These are phyloP conservation scores for Paradisaea rubra DNA, from an alignment of 2,113 vertebrate species.

Conservation along the genomic window DNA sequence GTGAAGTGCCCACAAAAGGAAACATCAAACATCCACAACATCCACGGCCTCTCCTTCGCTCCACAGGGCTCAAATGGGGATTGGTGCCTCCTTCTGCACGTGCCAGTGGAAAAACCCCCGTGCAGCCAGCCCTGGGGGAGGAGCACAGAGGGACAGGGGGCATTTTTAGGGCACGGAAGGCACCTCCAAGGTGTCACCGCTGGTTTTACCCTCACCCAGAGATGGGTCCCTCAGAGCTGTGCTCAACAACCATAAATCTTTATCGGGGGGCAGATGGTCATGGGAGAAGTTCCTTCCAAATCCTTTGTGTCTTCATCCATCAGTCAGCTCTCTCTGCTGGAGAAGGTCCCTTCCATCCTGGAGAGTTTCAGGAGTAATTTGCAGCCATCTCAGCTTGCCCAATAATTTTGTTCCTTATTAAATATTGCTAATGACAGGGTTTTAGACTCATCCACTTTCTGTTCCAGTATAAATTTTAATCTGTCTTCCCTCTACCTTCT, in stretches of 20 bases:
- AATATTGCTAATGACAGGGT: slow-evolving; percentile 9
- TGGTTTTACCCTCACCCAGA: background rate
- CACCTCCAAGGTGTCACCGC: background rate
- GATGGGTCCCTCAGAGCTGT: background rate
- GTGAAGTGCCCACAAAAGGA: background rate
- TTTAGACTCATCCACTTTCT: background rate
- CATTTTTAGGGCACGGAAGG: background rate
- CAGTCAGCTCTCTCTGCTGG: background rate
- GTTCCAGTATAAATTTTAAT: background rate
- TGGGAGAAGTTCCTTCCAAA: background rate
- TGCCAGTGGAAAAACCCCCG: background rate
- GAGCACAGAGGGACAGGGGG: background rate
- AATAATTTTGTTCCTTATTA: slow-evolving; percentile 6
- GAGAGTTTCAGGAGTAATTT: background rate
- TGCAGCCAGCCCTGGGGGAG: background rate
- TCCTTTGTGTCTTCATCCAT: background rate
- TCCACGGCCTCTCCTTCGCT: background rate
- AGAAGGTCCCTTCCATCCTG: background rate
- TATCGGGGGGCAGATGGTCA: background rate
- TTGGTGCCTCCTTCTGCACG: fast-evolving
- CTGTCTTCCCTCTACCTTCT: background rate
- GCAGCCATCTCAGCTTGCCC: background rate
- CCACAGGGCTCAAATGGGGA: fast-evolving
- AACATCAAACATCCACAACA: fast-evolving
- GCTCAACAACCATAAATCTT: background rate